Evolutionary conservation across 2,888 invertebrate genomes (phyloP).

Genomic region (Anaspis maculata): DNA sequence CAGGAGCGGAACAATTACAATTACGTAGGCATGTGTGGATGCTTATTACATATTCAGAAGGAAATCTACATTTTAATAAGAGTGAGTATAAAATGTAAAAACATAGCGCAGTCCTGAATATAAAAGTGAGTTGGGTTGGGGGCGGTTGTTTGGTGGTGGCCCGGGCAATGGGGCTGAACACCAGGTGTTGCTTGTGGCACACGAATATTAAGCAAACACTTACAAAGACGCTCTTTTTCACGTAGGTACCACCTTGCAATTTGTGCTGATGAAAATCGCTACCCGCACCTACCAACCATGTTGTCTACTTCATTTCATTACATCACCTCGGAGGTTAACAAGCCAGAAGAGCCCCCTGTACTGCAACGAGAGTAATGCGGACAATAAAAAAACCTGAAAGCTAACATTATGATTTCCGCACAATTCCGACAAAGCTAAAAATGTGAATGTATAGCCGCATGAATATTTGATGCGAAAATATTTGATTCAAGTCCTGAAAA

Average conservation of each 20-base stretch:
- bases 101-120: constrained; percentile 14
- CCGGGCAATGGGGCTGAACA: constrained; percentile 4
- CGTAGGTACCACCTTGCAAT: constrained; percentile 64
- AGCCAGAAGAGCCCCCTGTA: constrained; percentile 6
- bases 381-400: too few relatives aligned
- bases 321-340: constrained; percentile 6
- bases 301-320: constrained; percentile 4
- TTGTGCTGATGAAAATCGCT: constrained; percentile 45
- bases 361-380: too few relatives aligned
- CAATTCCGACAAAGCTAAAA: too few relatives aligned
- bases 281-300: too few relatives aligned
- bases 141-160: background rate
- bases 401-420: too few relatives aligned
- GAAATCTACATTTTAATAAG: constrained; percentile 21
- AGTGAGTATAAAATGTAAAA: constrained; percentile 17
- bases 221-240: constrained; percentile 12
- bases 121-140: constrained; percentile 7
- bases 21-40: constrained; percentile 4
- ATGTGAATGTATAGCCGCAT: too few relatives aligned
- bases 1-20: constrained; percentile 8
- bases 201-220: constrained; percentile 30
- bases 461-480: too few relatives aligned
- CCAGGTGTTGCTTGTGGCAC: constrained; percentile 29
- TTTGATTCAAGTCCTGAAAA: too few relatives aligned
- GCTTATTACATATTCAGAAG: constrained; percentile 17